Evolutionary conservation across 2,888 invertebrate species (phyloP).

Genomic region (Hirtodrosophila confusa): DNA sequence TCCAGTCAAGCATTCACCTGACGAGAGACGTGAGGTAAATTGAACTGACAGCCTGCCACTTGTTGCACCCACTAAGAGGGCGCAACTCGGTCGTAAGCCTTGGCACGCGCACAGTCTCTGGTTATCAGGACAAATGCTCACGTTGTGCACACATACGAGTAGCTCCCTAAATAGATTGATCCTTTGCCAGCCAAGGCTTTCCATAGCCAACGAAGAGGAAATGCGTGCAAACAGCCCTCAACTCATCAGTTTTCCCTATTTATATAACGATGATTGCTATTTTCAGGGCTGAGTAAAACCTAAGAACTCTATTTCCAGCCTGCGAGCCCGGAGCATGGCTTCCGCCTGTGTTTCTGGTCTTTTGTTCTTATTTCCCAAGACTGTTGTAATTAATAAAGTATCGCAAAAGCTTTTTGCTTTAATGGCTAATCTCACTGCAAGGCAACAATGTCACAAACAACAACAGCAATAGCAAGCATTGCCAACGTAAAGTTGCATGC

Average conservation of each 20-base stretch:
- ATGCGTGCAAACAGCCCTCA: slow-evolving; percentile 37
- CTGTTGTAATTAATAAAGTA: slow-evolving; percentile 33
- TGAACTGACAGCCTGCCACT: slow-evolving; percentile 68
- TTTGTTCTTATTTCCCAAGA: slow-evolving; percentile 13
- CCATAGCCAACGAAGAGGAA: slow-evolving; percentile 65
- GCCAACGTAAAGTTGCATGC: slow-evolving; percentile 28
- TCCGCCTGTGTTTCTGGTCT: slow-evolving; percentile 6
- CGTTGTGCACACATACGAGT: slow-evolving; percentile 18
- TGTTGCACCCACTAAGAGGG: slow-evolving; percentile 53
- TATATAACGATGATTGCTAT: slow-evolving; percentile 23
- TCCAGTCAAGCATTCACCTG: slow-evolving; percentile 24
- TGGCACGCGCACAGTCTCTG: not conserved
- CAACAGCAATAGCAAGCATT: too few species aligned
- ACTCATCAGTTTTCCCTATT: slow-evolving; percentile 13
- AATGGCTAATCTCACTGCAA: slow-evolving; percentile 26
- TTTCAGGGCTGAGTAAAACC: slow-evolving; percentile 9
- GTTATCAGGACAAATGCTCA: slow-evolving; percentile 12
- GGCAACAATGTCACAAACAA: not conserved
- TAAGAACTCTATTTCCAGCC: slow-evolving; percentile 32
- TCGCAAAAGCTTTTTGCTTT: slow-evolving; percentile 24
- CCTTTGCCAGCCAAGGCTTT: slow-evolving; percentile 52
- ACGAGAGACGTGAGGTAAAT: slow-evolving; percentile 37
- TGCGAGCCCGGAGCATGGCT: slow-evolving; percentile 3
- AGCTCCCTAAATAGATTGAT: slow-evolving; percentile 62
- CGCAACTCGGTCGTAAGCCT: slow-evolving; percentile 14